Evolutionary conservation across 2,797 vertebrate genomes (phyloP), one percentile per base, ranked within the genome.

Genomic region (Gymnoscopelus braueri): DNA sequence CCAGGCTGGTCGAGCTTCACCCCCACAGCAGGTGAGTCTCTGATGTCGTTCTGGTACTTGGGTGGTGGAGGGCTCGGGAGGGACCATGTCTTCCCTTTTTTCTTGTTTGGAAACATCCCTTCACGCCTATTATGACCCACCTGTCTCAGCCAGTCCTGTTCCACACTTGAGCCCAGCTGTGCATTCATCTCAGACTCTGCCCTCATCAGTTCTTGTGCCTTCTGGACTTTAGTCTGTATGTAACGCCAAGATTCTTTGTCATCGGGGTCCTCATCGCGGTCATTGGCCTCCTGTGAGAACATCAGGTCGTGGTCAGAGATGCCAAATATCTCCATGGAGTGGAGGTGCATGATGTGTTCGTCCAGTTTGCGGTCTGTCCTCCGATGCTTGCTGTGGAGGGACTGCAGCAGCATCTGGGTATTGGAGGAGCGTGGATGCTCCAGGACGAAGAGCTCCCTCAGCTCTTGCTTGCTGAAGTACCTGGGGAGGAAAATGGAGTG

Each of bases 261-360:
- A 71, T 94, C 89, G 0, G 82, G 89, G 4, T 81, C 75, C 4
- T 98, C 96, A 10, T 97, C 95, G 0, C 94, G 89, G 69, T 90
- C 63, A 49, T 79, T 72, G 0, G 70, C 5, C 3, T 97, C 96
- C 4, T 80, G 80, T 0, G 95, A 94, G 55, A 96, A 97, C 81
- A 99, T 95, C 71, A 99, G 89, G 89, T 98, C 96, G 0, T 99
- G 97, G 75, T 98, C 96, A 0, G 97, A 97, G 75, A 99, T 94
- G 4, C 98, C 97, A 58, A 97, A 98, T 88, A 98, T 96, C 0
- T 93, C 86, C 89, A 98, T 89, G 7, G 92, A 71, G 55, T 97
- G 91, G 54, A 99, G 84, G 56, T 92, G 91, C 10, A 94, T 91
- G 0, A 99, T 95, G 71, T 98, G 97, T 7, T 94, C 80, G 48